Percentiles rank a stretch among this genome's conserved stretches.
phyloP scores from a whole-genome alignment of 2,888 invertebrate genomes.

The Acrobasis suavella region DNA sequence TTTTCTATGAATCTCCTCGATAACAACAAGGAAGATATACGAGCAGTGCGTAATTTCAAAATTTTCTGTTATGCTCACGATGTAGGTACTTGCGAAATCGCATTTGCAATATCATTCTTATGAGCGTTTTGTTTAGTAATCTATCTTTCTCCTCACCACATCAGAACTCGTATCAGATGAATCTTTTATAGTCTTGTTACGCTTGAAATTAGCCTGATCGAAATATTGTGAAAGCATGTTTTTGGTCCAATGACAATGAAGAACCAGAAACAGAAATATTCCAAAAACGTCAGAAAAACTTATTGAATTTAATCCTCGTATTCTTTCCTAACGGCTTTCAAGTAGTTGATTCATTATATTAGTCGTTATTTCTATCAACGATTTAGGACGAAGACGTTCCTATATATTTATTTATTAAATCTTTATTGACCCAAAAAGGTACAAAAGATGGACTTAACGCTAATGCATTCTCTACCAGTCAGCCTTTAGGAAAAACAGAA shows the following conservation, averaged over 20 bases:
- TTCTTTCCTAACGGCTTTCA: not conserved
- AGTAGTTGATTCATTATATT: not conserved
- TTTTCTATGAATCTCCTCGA: slow-evolving; percentile 1
- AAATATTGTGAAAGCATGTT: not conserved
- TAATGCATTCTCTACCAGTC: too few relatives aligned
- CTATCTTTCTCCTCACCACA: not conserved
- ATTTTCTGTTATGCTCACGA: not conserved
- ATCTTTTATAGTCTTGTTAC: not conserved
- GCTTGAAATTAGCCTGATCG: not conserved
- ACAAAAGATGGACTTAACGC: too few relatives aligned
- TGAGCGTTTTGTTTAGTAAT: not conserved
- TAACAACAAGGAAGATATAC: not conserved
- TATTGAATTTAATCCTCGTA: not conserved
- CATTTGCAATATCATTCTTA: too few relatives aligned
- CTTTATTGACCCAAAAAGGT: too few relatives aligned
- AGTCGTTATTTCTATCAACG: not conserved
- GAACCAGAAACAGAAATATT: not conserved
- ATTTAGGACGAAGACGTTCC: not conserved
- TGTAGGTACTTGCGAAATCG: too few relatives aligned
- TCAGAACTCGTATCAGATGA: not conserved
- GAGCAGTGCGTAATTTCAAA: not conserved
- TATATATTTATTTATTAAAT: too few relatives aligned
- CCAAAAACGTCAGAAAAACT: not conserved
- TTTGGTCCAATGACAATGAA: not conserved
- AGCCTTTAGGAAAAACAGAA: too few relatives aligned